Base-by-base conservation (phyloP, 2,888 invertebrate genomes). In the Athrips mouffetella region DNA sequence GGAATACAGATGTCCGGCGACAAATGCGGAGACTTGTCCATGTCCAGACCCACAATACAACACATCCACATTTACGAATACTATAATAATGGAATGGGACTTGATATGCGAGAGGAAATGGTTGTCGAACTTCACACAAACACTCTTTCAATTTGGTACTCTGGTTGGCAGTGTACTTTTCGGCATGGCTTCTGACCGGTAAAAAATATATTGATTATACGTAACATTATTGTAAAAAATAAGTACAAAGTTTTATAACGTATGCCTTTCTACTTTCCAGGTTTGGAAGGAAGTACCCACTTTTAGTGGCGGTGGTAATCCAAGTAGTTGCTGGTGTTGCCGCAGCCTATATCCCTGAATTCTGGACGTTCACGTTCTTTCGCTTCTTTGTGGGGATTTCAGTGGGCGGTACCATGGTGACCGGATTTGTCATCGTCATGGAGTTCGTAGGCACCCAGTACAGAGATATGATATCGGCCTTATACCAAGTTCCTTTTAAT, bases 321-420 rank as follows among this genome's bases (percentile, higher is more conserved):
- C 95, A 96, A 83, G 81, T 94, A 10, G 60, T 89, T 8, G 89
- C 91, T 46, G 95, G 96, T 21, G 85, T 93, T 15, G 83, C 85
- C 0, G 92, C 94, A 2, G 92, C 94, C 0, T 86, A 91, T 49
- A 90, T 92, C 1, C 92, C 93, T 0, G 91, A 91, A 44, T 89
- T 64, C 51, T 87, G 86, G 88, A 60, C 73, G 1, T 94, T 95
- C 65, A 90, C 94, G 11, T 58, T 93, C 0, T 78, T 93, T 45
- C 65, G 95, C 53, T 93, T 95, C 65, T 64, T 94, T 7, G 89
- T 92, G 6, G 95, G 94, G 2, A 77, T 92, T 58, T 93, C 94
- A 1, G 94, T 94, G 0, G 95, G 95, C 40, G 96, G 96, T 11
- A 93, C 94, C 0, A 96, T 96, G 94, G 93, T 94, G 27, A 76